phyloP scores from a whole-genome alignment of 1,140 invertebrate species.

The Telenomus remus region DNA sequence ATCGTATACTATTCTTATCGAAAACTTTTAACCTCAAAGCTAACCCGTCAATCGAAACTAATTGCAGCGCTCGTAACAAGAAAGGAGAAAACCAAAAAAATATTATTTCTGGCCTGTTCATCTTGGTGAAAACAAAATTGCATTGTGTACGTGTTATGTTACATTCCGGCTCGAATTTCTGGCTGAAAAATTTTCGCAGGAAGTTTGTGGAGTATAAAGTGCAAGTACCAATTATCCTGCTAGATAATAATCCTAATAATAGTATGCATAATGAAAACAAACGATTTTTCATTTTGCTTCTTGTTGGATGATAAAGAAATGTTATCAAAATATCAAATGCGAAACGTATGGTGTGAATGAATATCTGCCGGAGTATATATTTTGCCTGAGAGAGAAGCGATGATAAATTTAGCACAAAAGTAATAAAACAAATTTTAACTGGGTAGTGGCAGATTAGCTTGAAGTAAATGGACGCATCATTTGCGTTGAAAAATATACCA shows the following conservation, averaged over 20 bases:
- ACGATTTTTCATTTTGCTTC: no score
- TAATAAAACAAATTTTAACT: slow-evolving; percentile 49
- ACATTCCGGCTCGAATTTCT: slow-evolving; percentile 24
- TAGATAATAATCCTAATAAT: no score
- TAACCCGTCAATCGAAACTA: slow-evolving; percentile 56
- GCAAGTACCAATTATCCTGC: background rate
- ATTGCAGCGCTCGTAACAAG: slow-evolving; percentile 42
- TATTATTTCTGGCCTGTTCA: slow-evolving; percentile 30
- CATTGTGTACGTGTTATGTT: slow-evolving; percentile 21
- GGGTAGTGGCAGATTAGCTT: slow-evolving; percentile 51
- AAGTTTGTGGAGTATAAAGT: background rate
- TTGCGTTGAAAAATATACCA: slow-evolving; percentile 49
- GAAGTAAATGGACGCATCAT: slow-evolving; percentile 50
- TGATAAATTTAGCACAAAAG: slow-evolving; percentile 39
- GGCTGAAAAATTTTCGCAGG: slow-evolving; percentile 16
- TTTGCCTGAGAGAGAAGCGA: background rate
- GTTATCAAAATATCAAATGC: no score
- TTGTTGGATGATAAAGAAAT: no score
- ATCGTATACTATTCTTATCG: slow-evolving; percentile 33
- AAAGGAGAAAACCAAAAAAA: no score
- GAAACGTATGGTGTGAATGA: no score
- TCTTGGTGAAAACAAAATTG: slow-evolving; percentile 53
- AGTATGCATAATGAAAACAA: no score
- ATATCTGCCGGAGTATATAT: no score
- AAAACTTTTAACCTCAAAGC: slow-evolving; percentile 45